phyloP scores from a whole-genome alignment of 2,888 invertebrate genomes.

The Litoditis marina region DNA sequence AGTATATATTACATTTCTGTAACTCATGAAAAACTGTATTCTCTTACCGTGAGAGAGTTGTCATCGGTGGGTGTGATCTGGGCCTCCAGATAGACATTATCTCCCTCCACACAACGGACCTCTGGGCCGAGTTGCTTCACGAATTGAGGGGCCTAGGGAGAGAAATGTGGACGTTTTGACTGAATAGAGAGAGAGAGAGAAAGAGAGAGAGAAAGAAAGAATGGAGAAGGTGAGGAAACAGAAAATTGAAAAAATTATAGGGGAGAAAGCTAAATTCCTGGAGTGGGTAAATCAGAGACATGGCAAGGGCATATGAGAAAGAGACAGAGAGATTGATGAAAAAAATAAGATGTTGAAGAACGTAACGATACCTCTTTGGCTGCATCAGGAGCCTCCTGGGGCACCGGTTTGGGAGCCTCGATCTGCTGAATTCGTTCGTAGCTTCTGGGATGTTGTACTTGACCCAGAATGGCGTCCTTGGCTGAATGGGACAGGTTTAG shows the following conservation, averaged over 20 bases:
- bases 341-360: slow-evolving; percentile 1
- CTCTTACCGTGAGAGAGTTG: slow-evolving; percentile 51
- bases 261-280: too few relatives aligned
- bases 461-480: slow-evolving; percentile 50
- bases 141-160: slow-evolving; percentile 52
- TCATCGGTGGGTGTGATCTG: slow-evolving; percentile 65
- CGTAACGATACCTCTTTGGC: slow-evolving; percentile 35
- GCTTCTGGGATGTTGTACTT: slow-evolving; percentile 54
- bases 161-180: neutral
- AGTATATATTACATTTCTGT: too few relatives aligned
- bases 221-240: too few relatives aligned
- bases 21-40: too few relatives aligned
- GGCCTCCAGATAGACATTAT: slow-evolving; percentile 65
- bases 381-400: slow-evolving; percentile 50
- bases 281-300: neutral
- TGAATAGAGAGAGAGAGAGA: neutral
- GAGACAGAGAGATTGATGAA: too few relatives aligned
- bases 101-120: slow-evolving; percentile 63
- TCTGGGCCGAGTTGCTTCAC: slow-evolving; percentile 51
- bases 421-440: slow-evolving; percentile 55
- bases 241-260: too few relatives aligned
- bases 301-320: neutral
- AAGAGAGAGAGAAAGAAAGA: neutral
- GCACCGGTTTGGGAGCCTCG: slow-evolving; percentile 51
- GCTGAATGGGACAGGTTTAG: slow-evolving; percentile 48